Conservation (phyloP, 2,113 vertebrate species). For the Symphodus melops region DNA sequence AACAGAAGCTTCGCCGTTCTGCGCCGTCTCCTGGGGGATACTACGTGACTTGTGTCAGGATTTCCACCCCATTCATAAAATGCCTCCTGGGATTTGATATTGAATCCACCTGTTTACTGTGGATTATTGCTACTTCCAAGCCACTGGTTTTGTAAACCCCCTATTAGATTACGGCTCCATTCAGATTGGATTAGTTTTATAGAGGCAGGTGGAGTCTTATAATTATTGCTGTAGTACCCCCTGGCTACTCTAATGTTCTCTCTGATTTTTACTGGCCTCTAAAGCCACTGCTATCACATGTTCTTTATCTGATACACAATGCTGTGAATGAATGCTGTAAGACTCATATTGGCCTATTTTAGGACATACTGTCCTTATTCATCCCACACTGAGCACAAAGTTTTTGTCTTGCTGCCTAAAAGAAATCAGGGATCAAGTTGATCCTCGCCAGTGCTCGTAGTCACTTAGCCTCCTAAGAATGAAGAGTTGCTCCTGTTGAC, state of each 20-base stretch:
- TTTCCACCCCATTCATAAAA: slow-evolving; percentile 29
- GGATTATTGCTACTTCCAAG: slow-evolving; percentile 1
- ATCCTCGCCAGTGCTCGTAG: too few species aligned
- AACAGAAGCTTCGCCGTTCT: not conserved
- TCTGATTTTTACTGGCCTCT: not conserved
- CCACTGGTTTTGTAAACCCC: slow-evolving; percentile 14
- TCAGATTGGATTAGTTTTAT: slow-evolving; percentile 31
- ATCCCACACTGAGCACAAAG: not conserved
- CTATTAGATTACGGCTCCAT: slow-evolving; percentile 30
- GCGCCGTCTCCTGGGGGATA: slow-evolving; percentile 25
- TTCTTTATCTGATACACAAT: not conserved
- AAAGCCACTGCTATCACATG: not conserved
- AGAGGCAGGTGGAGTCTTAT: slow-evolving; percentile 1
- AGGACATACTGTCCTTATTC: not conserved
- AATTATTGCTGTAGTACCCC: not conserved
- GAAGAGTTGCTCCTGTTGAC: too few species aligned
- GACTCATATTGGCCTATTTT: not conserved
- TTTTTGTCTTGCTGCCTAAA: not conserved
- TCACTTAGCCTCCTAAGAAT: too few species aligned
- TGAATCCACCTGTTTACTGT: slow-evolving; percentile 21
- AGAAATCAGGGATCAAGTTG: not conserved
- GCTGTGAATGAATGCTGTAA: not conserved
- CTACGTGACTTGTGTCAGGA: slow-evolving; percentile 34
- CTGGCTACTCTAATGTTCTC: not conserved
- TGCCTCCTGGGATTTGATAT: slow-evolving; percentile 18